Evolutionary conservation across 1,140 invertebrate species (phyloP).

Genomic region (Orius laevigatus): DNA sequence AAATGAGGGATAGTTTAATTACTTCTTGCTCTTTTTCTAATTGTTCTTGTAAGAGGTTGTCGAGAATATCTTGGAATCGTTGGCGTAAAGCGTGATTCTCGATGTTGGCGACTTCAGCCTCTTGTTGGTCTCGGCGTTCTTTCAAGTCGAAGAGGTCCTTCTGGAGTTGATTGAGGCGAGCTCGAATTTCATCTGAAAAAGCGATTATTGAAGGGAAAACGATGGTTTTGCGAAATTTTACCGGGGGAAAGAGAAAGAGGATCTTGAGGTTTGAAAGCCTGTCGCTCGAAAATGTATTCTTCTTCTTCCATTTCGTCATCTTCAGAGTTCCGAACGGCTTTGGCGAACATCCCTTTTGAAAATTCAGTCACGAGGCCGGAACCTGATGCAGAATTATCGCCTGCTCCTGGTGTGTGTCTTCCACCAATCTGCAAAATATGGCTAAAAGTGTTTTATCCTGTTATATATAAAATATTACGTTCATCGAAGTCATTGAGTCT

Average conservation of each 20-base stretch:
- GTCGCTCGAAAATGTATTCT: neutral
- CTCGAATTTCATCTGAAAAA: constrained; percentile 21
- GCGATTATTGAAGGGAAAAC: neutral
- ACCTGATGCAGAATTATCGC: neutral
- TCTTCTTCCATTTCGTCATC: constrained; percentile 4
- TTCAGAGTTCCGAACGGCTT: neutral
- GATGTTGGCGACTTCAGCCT: constrained; percentile 66
- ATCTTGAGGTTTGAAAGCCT: too few relatives aligned
- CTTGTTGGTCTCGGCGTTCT: constrained; percentile 53
- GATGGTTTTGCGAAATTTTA: too few relatives aligned
- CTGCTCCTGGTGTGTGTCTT: constrained; percentile 2
- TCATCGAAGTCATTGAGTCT: constrained; percentile 44
- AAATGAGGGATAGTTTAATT: too few relatives aligned
- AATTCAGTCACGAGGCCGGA: constrained; percentile 22
- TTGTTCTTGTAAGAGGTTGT: constrained; percentile 59
- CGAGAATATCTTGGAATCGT: constrained; percentile 62
- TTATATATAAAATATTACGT: too few relatives aligned
- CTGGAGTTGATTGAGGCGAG: constrained; percentile 29
- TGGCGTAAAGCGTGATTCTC: constrained; percentile 70
- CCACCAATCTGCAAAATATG: neutral
- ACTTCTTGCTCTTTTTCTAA: constrained; percentile 65
- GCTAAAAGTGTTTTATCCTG: too few relatives aligned
- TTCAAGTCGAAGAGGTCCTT: constrained; percentile 54
- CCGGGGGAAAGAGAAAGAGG: too few relatives aligned
- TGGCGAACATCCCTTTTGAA: constrained; percentile 22